phyloP scores from a whole-genome alignment of 1,140 invertebrate species.

The Cheumatopsyche charites region DNA sequence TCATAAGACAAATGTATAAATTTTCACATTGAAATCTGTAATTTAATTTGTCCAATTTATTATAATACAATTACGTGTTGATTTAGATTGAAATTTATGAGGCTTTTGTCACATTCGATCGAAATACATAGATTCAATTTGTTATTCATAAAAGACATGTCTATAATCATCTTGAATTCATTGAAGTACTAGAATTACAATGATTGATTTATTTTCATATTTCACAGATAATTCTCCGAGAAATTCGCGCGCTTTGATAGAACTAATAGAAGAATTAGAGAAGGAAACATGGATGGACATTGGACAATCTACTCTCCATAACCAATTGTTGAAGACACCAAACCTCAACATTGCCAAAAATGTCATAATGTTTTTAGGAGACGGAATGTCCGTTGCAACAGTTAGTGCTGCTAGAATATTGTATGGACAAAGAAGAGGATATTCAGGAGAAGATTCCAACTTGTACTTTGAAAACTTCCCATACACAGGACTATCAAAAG shows the following conservation, averaged over 20 bases:
- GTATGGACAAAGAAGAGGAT: constrained; percentile 61
- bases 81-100: too few species aligned
- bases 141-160: too few species aligned
- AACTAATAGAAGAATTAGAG: constrained; percentile 19
- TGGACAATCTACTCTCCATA: constrained; percentile 34
- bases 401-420: constrained; percentile 70
- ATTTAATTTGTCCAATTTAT: too few species aligned
- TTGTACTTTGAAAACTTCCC: constrained; percentile 76
- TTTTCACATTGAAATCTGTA: too few species aligned
- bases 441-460: constrained; percentile 67
- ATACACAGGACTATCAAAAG: constrained; percentile 70
- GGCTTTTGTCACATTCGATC: too few species aligned
- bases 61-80: too few species aligned
- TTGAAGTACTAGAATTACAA: too few species aligned
- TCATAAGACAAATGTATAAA: too few species aligned
- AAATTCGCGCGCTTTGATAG: background rate
- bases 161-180: too few species aligned
- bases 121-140: too few species aligned
- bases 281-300: constrained; percentile 31
- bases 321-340: constrained; percentile 18
- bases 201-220: too few species aligned
- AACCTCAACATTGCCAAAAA: constrained; percentile 67
- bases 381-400: constrained; percentile 75
- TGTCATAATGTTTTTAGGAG: constrained; percentile 75
- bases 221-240: background rate